Evolutionary conservation across 2,113 vertebrate species (phyloP).

Genomic region (Myocastor coypus): DNA sequence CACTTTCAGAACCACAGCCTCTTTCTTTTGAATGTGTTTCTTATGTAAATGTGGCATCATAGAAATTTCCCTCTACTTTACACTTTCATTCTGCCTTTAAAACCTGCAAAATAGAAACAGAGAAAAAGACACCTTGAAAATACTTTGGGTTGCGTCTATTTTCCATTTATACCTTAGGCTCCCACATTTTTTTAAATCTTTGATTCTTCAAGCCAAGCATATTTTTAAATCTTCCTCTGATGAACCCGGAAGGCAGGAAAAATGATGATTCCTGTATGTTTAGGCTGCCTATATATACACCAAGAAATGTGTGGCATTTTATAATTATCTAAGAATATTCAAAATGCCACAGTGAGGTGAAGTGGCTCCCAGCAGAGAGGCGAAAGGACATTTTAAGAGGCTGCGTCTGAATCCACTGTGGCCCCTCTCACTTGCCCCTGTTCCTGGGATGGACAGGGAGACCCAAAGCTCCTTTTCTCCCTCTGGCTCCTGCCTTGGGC

Average conservation of each 20-base stretch:
- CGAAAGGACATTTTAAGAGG: background rate
- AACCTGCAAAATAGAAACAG: conserved; percentile 73
- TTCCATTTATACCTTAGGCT: conserved; percentile 75
- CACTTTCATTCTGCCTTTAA: conserved; percentile 69
- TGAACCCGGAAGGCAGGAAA: conserved; percentile 40
- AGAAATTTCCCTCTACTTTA: conserved; percentile 63
- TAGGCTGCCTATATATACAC: background rate
- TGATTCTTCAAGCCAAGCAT: conserved; percentile 58
- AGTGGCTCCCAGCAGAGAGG: background rate
- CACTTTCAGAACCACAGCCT: conserved; percentile 63
- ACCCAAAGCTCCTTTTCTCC: background rate
- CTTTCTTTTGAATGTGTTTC: conserved; percentile 75
- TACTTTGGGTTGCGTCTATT: conserved; percentile 59
- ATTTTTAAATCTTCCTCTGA: conserved; percentile 65
- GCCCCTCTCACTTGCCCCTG: rapidly evolving
- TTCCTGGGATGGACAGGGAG: rapidly evolving
- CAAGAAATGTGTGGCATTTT: background rate
- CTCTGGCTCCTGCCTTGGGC: too few species aligned
- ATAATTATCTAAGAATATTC: background rate
- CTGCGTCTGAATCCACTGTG: too few species aligned
- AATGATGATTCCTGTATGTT: background rate
- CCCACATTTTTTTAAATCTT: conserved; percentile 6
- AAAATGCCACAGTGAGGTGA: background rate
- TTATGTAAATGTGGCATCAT: conserved; percentile 73
- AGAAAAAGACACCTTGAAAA: conserved; percentile 77